Evolutionary conservation across 2,797 vertebrate genomes (phyloP), one percentile per base, ranked within the genome.

Genomic region (Naso thynnoides): DNA sequence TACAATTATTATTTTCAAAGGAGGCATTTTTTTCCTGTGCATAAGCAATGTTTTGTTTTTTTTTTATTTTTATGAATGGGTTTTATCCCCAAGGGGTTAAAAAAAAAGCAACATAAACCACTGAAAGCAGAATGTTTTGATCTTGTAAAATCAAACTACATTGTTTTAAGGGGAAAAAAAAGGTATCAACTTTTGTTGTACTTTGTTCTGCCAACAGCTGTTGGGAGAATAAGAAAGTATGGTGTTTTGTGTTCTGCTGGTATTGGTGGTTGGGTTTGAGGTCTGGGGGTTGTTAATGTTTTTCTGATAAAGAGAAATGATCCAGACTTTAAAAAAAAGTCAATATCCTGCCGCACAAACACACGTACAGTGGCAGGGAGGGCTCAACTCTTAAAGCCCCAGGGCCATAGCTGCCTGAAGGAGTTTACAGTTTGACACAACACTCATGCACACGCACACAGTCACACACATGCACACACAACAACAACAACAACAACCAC

Each of bases 251-350:
- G 86, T 93, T 72, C 59, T 73, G 74, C 55, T 19, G 29, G 71
- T 70, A 49, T 55, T 62, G 73, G 61, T 72, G 48, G 61, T 58
- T 9, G 58, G 11, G 57, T 59, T 42, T 54, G 52, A 67, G 38
- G 29, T 65, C n/a, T 36, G 52, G 36, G 72, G 82, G 85, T 88
- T 93, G 89, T 92, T 92, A 94, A 95, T 94, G 93, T 94, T 94
- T 81, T 94, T 92, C 92, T 94, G 94, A 94, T 92, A 91, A 96
- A 93, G 81, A 91, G 93, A 92, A 96, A 95, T 94, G 85, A 94
- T 95, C 91, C 92, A 76, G 93, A 95, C 93, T 92, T 92, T 76
- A 82, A 92, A 84, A 92, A 84, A 94, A 94, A 94, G 92, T 96
- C 94, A 92, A 93, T 96, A 95, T 95, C 83, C 89, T 94, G 92